Base-by-base conservation (phyloP, 2,888 invertebrate genomes). In the Agriopis leucophaearia region DNA sequence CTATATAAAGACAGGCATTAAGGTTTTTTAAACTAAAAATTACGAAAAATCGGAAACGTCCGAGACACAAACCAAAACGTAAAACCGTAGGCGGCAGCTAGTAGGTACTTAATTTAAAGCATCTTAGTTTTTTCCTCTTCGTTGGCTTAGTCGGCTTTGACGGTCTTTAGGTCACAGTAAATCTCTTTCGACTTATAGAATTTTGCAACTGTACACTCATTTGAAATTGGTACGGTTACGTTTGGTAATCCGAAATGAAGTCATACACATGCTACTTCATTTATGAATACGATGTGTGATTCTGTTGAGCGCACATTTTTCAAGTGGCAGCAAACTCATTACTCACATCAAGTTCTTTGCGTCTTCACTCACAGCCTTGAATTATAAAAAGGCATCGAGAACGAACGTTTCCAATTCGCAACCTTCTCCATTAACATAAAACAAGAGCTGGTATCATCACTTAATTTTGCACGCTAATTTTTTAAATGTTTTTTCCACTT, bases 331-430 rank as follows among this genome's bases (percentile, higher is more conserved):
- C 27, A 57, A 40, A 42, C 35, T 61, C 65, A 69, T 65, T 57
- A 60, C 47, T 68, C 45, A 56, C 42, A 47, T 5, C 38, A 16
- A 54, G 58, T 62, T n/a, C n/a, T n/a, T n/a, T 58, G 57, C 64
- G 51, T 54, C 64, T 69, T 68, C 27, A 44, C 18, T 68, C 27
- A 44, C 18, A 15, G 64, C 61, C 60, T 62, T 69, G 69, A 65
- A 65, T 69, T 65, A 61, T 69, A 65, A 61, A 64, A 9, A 7
- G 54, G 54, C 44, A 50, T 54, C n/a, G 44, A 44, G 3, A 44
- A n/a, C 44, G 13, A 44, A 44, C 13, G 44, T 44, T 44, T 44
- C 44, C 44, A 44, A 44, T 44, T 13, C 13, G n/a, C 12, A 12
- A 12, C 44, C 44, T 44, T 44, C 44, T 9, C 12, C 44, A 10